Evolutionary conservation across 1,140 invertebrate species (phyloP), one percentile per base, ranked within the genome.

Genomic region (Pseudachorutes palmiensis): DNA sequence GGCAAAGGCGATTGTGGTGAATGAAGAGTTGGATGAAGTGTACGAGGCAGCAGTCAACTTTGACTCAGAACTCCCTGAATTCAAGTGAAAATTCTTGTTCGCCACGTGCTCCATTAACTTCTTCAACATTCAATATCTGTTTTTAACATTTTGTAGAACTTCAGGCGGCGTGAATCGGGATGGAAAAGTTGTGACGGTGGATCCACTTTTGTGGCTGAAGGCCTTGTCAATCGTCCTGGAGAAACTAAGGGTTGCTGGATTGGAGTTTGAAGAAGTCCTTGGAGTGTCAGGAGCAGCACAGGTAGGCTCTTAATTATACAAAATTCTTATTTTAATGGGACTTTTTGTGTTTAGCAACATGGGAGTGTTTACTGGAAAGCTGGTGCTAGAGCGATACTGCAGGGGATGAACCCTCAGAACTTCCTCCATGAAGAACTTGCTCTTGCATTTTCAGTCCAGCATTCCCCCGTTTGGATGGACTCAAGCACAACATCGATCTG

Each of bases 381-480:
- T 72, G 88, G 88, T 31, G 86, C 89, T 19, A 80, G 83, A 64
- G 73, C 82, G 22, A 81, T 82, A 0, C 79, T 98, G 1, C 75
- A 78, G 66, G 83, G 79, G 58, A 80, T 96, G 24, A 82, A 90
- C 70, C 80, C 90, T 0, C 81, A 83, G 12, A 85, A 88, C 75
- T 91, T 91, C 77, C 77, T 97, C 22, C 87, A 94, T 78, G 85
- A 89, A 58, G 91, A 97, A 78, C 79, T 97, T 16, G 84, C 84
- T 0, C 72, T 74, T 66, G 82, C 83, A 19, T 98, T 98, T 78
- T 85, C 89, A 16, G 74, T 92, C 1, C 77, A 82, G 0, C 83
- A 91, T 64, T 91, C 91, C n/a, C 95, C 95, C 0, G 85, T 96
- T 31, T 98, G 95, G 95, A 95, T 96, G 93, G 94, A 98, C 79